Evolutionary conservation across 2,113 vertebrate species (phyloP), one percentile per base, ranked within the genome.

Genomic region (Mormyrus iriodes): DNA sequence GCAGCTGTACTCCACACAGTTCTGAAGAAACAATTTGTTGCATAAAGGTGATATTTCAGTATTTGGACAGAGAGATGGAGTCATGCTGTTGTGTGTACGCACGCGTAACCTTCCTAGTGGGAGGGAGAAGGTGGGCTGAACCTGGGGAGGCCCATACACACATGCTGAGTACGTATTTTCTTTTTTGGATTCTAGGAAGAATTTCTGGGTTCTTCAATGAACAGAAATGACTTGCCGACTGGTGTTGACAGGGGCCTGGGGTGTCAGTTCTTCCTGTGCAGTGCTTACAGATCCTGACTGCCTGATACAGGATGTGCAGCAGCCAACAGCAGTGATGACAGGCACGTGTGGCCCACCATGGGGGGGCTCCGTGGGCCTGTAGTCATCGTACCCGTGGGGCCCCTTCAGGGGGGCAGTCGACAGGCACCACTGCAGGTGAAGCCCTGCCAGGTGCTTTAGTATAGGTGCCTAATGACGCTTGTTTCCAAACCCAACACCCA

Each of bases 381-480:
- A 27, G 35, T 65, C 61, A 27, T 49, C 5, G 35, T 58, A 83
- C 88, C 90, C 42, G 89, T 44, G 9, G 82, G 53, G 52, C 7
- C 44, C 87, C 31, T 55, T 21, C 39, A 21, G 19, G 46, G n/a
- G 27, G 31, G 13, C 88, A 27, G 51, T 31, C 15, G 44, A 53
- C 85, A 31, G 27, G 31, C n/a, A 24, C 53, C n/a, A 65, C 58
- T 27, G n/a, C 61, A 84, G 88, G 35, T 46, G 8, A 53, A 21
- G 53, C 24, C 61, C 49, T 88, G 90, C 90, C 89, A 88, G 88
- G 91, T 92, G 87, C 90, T 82, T 91, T 89, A 88, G 88, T 65
- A 83, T 91, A 91, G 90, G 91, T 92, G 89, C 49, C 61, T 48
- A 86, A 90, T 88, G 76, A 90, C 39, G 87, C 65, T 69, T 86